Conservation (phyloP, 2,113 vertebrate genomes). For the Seriola quinqueradiata region DNA sequence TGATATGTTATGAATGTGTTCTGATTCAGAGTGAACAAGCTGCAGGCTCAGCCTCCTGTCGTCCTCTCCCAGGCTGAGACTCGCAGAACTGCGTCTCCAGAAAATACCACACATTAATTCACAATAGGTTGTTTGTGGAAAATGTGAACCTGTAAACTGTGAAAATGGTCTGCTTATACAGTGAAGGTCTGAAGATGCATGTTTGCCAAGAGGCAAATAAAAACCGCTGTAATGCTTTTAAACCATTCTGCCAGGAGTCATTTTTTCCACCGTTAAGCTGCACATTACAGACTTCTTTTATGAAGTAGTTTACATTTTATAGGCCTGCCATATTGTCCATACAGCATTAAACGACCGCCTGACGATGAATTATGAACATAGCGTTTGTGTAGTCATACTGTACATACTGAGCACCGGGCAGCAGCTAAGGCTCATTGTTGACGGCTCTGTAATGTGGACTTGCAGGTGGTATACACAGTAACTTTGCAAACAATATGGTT, state of each 20-base stretch:
- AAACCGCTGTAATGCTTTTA: constrained; percentile 28
- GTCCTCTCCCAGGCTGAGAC: background rate
- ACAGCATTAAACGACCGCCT: constrained; percentile 21
- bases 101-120: constrained; percentile 5
- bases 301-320: constrained; percentile 21
- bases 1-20: background rate
- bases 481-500: constrained; percentile 46
- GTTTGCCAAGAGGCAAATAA: constrained; percentile 31
- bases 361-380: constrained; percentile 45
- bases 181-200: constrained; percentile 12
- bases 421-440: constrained; percentile 12
- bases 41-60: background rate
- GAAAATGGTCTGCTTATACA: constrained; percentile 5
- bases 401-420: constrained; percentile 9
- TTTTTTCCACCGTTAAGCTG: constrained; percentile 49
- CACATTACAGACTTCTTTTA: constrained; percentile 31
- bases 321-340: background rate
- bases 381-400: constrained; percentile 8
- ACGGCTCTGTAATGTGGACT: constrained; percentile 25
- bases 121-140: constrained; percentile 34
- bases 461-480: constrained; percentile 32
- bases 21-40: constrained; percentile 7
- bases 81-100: constrained; percentile 8
- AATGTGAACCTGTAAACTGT: constrained; percentile 21
- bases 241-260: constrained; percentile 29